A percentile compares a stretch with the other conserved stretches of the same genome.
phyloP scores from a whole-genome alignment of 2,113 vertebrate species.

The Phylloscopus trochilus region DNA sequence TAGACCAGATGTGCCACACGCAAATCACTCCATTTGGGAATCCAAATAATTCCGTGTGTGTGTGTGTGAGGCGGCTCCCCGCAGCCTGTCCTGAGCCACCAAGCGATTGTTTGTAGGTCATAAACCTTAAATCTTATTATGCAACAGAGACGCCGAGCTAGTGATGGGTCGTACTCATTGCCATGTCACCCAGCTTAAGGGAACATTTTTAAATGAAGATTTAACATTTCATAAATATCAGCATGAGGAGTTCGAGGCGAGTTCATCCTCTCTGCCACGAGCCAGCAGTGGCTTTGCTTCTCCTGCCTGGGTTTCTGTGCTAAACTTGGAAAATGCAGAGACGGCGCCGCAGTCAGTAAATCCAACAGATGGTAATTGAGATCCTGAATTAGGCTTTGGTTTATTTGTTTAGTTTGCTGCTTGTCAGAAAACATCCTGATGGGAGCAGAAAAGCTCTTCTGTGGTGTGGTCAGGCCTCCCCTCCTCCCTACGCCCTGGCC shows the following conservation, averaged over 20 bases:
- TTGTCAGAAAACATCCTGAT: neutral
- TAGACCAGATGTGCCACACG: neutral
- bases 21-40: slow-evolving; percentile 31
- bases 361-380: slow-evolving; percentile 5
- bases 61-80: neutral
- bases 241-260: neutral
- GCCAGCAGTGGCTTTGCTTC: slow-evolving; percentile 11
- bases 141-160: neutral
- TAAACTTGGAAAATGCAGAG: neutral
- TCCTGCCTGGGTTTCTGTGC: neutral
- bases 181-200: slow-evolving; percentile 43
- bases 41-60: neutral
- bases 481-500: rapidly evolving
- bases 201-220: neutral
- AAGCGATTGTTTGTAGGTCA: neutral
- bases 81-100: slow-evolving; percentile 1
- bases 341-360: neutral
- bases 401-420: neutral
- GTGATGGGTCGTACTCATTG: neutral
- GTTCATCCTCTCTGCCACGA: neutral
- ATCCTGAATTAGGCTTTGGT: neutral
- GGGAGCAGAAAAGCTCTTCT: neutral
- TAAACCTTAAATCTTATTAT: slow-evolving; percentile 22
- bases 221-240: neutral
- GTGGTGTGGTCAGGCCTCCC: neutral